These are phyloP conservation scores for Noctua janthina DNA, from an alignment of 2,888 invertebrate genomes.

Conservation along the genomic window DNA sequence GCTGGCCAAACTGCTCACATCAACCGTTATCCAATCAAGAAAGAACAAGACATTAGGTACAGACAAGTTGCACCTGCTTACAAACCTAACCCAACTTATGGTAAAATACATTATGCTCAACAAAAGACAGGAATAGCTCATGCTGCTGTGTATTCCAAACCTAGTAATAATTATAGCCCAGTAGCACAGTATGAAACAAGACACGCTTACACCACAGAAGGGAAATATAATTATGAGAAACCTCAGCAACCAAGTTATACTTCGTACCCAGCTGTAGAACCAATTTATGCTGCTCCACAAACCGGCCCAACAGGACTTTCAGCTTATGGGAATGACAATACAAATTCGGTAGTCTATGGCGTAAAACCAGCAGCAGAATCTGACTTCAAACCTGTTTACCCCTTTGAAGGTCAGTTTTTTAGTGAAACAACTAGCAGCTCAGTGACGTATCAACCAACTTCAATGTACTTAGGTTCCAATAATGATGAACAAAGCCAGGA, in stretches of 20 bases:
- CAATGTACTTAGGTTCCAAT: constrained; percentile 87
- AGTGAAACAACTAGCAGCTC: constrained; percentile 84
- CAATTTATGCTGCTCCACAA: constrained; percentile 86
- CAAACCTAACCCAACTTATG: constrained; percentile 77
- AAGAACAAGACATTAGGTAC: constrained; percentile 87
- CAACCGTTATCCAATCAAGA: constrained; percentile 83
- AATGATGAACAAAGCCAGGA: constrained; percentile 78
- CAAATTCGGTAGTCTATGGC: constrained; percentile 86
- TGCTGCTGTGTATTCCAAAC: constrained; percentile 86
- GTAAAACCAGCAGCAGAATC: constrained; percentile 85
- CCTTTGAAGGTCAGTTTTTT: constrained; percentile 85
- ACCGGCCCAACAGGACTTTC: constrained; percentile 80
- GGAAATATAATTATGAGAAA: constrained; percentile 82
- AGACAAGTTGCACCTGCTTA: constrained; percentile 84
- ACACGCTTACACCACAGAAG: constrained; percentile 85
- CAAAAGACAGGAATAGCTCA: constrained; percentile 88
- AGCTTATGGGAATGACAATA: constrained; percentile 81
- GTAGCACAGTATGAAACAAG: constrained; percentile 82
- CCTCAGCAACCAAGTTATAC: constrained; percentile 78
- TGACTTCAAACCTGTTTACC: constrained; percentile 88
- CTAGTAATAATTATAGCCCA: constrained; percentile 81
- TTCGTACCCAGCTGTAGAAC: constrained; percentile 84
- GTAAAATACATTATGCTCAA: constrained; percentile 85
- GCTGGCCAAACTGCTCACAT: constrained; percentile 84
- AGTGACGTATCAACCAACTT: constrained; percentile 85